A percentile compares a stretch with the other conserved stretches of the same genome.
phyloP scores from a whole-genome alignment of 2,888 invertebrate genomes.

The Torymus texanus region DNA sequence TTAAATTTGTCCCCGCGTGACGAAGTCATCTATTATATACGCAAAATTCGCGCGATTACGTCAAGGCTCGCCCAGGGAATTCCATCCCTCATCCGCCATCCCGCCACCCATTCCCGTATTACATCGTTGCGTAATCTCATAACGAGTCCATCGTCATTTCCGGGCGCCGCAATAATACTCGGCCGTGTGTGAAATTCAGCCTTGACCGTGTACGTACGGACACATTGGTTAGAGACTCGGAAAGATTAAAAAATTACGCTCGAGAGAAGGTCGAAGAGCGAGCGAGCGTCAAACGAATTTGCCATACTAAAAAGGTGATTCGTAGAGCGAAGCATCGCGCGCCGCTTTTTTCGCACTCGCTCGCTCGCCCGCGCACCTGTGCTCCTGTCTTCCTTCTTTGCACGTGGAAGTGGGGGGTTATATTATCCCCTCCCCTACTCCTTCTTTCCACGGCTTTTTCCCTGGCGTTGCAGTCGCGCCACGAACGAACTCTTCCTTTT shows the following conservation, averaged over 20 bases:
- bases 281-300: constrained; percentile 34
- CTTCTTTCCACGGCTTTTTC: constrained; percentile 38
- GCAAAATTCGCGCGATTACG: neutral
- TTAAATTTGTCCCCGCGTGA: too few relatives aligned
- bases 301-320: constrained; percentile 28
- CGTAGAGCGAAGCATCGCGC: neutral
- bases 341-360: constrained; percentile 17
- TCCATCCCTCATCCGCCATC: too few relatives aligned
- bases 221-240: too few relatives aligned
- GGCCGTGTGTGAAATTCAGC: too few relatives aligned
- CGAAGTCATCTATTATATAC: neutral
- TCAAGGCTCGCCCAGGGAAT: too few relatives aligned
- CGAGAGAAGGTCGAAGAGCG: too few relatives aligned
- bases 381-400: constrained; percentile 13
- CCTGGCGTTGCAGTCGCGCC: constrained; percentile 17
- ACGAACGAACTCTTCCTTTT: constrained; percentile 60
- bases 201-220: too few relatives aligned
- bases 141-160: too few relatives aligned
- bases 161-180: too few relatives aligned
- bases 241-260: too few relatives aligned
- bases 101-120: neutral
- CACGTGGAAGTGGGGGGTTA: neutral
- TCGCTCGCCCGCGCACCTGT: constrained; percentile 30
- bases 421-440: neutral
- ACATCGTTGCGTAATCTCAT: too few relatives aligned